Evolutionary conservation across 2,113 vertebrate genomes (phyloP).

Genomic region (Calidris pygmaea): DNA sequence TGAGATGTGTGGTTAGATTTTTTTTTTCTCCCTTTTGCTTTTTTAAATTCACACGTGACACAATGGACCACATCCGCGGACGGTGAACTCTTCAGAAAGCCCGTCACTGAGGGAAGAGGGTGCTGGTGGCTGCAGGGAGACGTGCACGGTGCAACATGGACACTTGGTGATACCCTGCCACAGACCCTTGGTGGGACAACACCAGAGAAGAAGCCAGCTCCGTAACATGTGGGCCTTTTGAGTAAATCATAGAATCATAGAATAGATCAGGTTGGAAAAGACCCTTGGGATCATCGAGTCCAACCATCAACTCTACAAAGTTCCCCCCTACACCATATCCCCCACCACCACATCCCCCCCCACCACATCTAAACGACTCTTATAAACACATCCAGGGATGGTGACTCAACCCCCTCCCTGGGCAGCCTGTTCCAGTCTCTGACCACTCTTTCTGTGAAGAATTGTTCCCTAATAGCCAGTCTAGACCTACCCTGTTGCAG

Average conservation of each 20-base stretch:
- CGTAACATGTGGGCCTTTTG: neutral
- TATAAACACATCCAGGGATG: too few relatives aligned
- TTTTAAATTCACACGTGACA: neutral
- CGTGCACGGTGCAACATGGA: fast-evolving
- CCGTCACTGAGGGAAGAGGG: neutral
- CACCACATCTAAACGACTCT: too few relatives aligned
- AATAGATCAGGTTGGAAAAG: too few relatives aligned
- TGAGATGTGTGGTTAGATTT: neutral
- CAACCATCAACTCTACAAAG: too few relatives aligned
- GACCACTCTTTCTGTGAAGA: too few relatives aligned
- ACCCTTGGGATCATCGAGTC: too few relatives aligned
- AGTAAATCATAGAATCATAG: neutral
- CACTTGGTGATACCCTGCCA: fast-evolving
- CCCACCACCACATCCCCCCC: too few relatives aligned
- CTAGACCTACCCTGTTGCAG: too few relatives aligned
- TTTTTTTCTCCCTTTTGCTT: neutral
- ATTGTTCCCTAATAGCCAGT: too few relatives aligned
- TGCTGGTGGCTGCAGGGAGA: neutral
- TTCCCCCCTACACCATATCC: too few relatives aligned
- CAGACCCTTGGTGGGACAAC: neutral
- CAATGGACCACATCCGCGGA: neutral
- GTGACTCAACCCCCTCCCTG: too few relatives aligned
- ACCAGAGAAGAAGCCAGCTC: neutral
- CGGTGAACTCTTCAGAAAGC: neutral
- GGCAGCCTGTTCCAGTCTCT: too few relatives aligned